A percentile compares a stretch with the other conserved stretches of the same genome.
Conservation (phyloP, 2,113 vertebrate species). For the Falcunculus frontatus region DNA sequence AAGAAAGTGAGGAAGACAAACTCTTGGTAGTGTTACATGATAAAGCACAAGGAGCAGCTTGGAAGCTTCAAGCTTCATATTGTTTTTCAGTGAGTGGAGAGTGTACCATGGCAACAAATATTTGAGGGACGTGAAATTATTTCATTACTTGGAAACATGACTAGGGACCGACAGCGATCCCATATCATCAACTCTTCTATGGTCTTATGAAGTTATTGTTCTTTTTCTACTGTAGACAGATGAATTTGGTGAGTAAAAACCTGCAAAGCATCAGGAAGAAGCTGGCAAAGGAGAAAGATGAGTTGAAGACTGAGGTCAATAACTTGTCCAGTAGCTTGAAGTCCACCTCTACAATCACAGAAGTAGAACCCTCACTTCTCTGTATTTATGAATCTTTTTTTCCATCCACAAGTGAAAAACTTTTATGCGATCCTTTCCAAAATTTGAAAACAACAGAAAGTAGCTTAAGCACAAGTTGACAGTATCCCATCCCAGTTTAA, state of each 20-base stretch:
- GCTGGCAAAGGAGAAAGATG: background rate
- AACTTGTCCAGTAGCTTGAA: constrained; percentile 67
- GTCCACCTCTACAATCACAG: constrained; percentile 6
- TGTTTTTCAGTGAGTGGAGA: background rate
- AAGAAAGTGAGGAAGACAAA: background rate
- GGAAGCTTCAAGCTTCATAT: background rate
- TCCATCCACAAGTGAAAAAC: background rate
- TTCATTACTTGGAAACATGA: background rate
- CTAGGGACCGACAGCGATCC: background rate
- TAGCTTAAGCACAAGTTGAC: background rate
- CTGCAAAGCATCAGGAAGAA: constrained; percentile 74
- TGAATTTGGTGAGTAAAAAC: constrained; percentile 62
- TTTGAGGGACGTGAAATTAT: background rate
- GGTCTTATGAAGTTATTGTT: background rate
- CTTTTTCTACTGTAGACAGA: background rate
- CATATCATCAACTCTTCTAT: background rate
- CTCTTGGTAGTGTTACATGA: background rate
- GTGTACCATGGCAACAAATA: background rate
- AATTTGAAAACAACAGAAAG: background rate
- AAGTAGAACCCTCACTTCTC: background rate
- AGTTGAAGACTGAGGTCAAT: constrained; percentile 69
- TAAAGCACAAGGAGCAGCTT: background rate
- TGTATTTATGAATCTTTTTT: background rate
- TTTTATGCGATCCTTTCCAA: background rate
- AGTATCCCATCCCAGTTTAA: background rate